These are phyloP conservation scores for Drosophila cardini DNA, from an alignment of 1,140 invertebrate species.

Conservation along the genomic window DNA sequence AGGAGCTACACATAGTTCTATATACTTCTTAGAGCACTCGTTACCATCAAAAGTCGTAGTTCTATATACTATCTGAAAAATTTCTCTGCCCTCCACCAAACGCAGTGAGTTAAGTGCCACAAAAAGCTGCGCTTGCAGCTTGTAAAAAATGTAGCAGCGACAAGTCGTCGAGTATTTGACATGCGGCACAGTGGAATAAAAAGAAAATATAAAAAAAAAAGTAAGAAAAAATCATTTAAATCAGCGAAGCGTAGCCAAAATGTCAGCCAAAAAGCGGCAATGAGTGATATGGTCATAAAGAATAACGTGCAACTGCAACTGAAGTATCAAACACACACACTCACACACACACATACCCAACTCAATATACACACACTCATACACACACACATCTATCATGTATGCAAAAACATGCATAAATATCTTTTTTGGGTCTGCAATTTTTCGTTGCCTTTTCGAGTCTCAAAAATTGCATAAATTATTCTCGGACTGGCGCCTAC, in stretches of 20 bases:
- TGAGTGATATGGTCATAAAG: constrained; percentile 50
- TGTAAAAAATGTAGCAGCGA: constrained; percentile 6
- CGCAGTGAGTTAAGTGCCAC: neutral
- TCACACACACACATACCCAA: neutral
- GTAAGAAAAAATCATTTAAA: constrained; percentile 1
- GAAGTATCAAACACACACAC: constrained; percentile 6
- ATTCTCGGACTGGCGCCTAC: constrained; percentile 72
- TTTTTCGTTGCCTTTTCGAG: constrained; percentile 50
- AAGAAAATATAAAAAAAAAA: too few relatives aligned
- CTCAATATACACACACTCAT: neutral
- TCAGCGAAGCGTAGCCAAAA: constrained; percentile 37
- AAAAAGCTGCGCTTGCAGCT: neutral
- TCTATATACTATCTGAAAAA: too few relatives aligned
- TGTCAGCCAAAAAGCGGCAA: constrained; percentile 25
- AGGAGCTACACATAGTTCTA: too few relatives aligned
- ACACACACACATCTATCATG: constrained; percentile 11
- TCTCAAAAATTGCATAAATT: constrained; percentile 65
- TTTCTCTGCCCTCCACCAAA: neutral
- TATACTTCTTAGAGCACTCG: too few relatives aligned
- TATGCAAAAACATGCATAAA: constrained; percentile 33
- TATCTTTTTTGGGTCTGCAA: constrained; percentile 47
- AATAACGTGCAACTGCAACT: constrained; percentile 28
- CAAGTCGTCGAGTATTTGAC: constrained; percentile 8
- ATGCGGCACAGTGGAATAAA: constrained; percentile 1
- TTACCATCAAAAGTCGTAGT: too few relatives aligned